Conservation (phyloP, 1,140 invertebrate species). For the Euglossa dilemma region DNA sequence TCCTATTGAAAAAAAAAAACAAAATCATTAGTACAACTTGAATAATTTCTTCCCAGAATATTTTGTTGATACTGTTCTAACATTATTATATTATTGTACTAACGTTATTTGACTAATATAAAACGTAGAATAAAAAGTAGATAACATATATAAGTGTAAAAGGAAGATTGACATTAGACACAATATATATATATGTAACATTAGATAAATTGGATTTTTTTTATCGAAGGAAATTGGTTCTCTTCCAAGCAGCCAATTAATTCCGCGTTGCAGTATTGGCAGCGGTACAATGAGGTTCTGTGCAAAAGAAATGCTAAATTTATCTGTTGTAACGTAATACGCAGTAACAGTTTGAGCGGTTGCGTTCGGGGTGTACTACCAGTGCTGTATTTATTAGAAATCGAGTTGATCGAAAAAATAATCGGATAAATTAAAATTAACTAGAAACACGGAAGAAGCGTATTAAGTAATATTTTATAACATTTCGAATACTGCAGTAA, state of each 20-base stretch:
- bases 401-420: not conserved
- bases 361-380: conserved; percentile 31
- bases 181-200: not conserved
- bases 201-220: conserved; percentile 20
- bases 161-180: not conserved
- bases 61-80: not conserved
- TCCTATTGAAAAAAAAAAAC: too few species aligned
- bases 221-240: conserved; percentile 71
- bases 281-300: conserved; percentile 74
- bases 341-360: conserved; percentile 65
- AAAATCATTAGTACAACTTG: too few species aligned
- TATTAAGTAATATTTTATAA: too few species aligned
- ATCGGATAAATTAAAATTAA: not conserved
- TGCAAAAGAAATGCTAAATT: conserved; percentile 81
- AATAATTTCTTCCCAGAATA: not conserved
- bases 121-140: not conserved
- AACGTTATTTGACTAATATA: not conserved
- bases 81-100: too few species aligned
- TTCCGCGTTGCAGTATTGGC: conserved; percentile 79
- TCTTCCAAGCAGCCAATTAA: conserved; percentile 78
- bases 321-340: conserved; percentile 82
- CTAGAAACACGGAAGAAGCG: not conserved
- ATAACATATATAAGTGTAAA: not conserved
- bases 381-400: conserved; percentile 49
- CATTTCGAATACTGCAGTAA: not conserved